phyloP scores from a whole-genome alignment of 2,888 invertebrate genomes.

The Synergus laeviventris region DNA sequence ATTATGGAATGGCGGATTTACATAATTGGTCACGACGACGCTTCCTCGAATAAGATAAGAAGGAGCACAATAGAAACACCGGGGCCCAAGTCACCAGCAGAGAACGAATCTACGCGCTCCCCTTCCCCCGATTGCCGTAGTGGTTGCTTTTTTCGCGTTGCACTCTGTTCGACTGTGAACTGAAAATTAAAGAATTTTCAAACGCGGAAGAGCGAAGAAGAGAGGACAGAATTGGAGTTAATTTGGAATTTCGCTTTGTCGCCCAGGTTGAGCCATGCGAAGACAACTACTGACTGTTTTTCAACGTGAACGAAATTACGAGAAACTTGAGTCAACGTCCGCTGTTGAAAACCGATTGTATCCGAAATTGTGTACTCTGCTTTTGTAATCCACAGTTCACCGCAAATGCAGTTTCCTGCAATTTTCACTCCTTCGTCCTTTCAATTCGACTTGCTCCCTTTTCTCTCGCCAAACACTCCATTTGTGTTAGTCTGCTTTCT shows the following conservation, averaged over 20 bases:
- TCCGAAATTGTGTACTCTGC: slow-evolving; percentile 32
- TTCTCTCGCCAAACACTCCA: slow-evolving; percentile 34
- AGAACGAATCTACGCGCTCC: slow-evolving; percentile 17
- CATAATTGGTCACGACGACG: slow-evolving; percentile 66
- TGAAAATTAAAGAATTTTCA: slow-evolving; percentile 45
- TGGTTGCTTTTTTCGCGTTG: slow-evolving; percentile 9
- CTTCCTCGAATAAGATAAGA: slow-evolving; percentile 40
- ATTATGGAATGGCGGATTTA: slow-evolving; percentile 70
- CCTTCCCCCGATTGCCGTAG: not conserved
- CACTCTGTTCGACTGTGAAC: slow-evolving; percentile 13
- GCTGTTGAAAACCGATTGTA: slow-evolving; percentile 36
- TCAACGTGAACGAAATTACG: slow-evolving; percentile 30
- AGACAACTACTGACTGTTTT: slow-evolving; percentile 33
- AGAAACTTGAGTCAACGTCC: slow-evolving; percentile 27
- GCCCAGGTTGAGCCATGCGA: slow-evolving; percentile 13
- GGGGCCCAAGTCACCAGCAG: slow-evolving; percentile 39
- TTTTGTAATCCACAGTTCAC: slow-evolving; percentile 38
- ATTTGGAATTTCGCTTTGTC: slow-evolving; percentile 59
- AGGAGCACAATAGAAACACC: slow-evolving; percentile 41
- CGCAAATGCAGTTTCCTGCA: slow-evolving; percentile 31
- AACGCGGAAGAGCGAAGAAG: slow-evolving; percentile 50
- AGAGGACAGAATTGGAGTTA: slow-evolving; percentile 59
- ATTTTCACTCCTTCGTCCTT: slow-evolving; percentile 34
- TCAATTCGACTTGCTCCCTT: slow-evolving; percentile 28
- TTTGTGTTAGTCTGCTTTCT: slow-evolving; percentile 14